A percentile compares a stretch with the other conserved stretches of the same genome.
Evolutionary conservation across 30 jellyfish, hydroid and myxozoan genomes (phyloP).

Genomic region (Hydractinia symbiolongicarpus): DNA sequence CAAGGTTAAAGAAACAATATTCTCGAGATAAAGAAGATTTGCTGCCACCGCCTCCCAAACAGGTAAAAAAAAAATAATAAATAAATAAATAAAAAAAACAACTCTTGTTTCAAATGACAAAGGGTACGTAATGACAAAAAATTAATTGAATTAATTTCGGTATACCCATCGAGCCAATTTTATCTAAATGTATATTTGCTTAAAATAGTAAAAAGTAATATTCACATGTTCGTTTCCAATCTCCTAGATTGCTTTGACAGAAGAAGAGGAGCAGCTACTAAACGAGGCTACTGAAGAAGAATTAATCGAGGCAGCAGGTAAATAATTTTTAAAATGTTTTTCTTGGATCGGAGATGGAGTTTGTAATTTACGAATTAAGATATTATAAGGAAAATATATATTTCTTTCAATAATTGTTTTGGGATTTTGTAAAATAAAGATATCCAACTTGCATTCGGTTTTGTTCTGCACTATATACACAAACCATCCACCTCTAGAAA

Average conservation of each 20-base stretch:
- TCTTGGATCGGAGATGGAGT: slow-evolving; percentile 22
- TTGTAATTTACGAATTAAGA: neutral
- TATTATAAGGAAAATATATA: neutral
- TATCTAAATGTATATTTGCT: neutral
- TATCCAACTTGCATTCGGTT: neutral
- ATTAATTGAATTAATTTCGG: too few species aligned
- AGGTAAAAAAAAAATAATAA: too few species aligned
- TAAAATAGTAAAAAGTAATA: too few species aligned
- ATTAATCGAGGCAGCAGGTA: slow-evolving; percentile 49
- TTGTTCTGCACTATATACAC: slow-evolving; percentile 12
- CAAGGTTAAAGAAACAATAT: slow-evolving; percentile 17
- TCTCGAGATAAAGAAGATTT: slow-evolving; percentile 27
- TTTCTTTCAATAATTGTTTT: too few species aligned
- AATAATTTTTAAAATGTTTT: neutral
- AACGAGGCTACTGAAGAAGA: slow-evolving; percentile 42
- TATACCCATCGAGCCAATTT: too few species aligned
- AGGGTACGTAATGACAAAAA: too few species aligned
- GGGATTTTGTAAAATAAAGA: too few species aligned
- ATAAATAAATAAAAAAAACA: too few species aligned
- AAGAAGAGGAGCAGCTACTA: slow-evolving; percentile 36
- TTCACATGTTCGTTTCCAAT: neutral
- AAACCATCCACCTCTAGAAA: slow-evolving; percentile 16
- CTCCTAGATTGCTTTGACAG: slow-evolving; percentile 25
- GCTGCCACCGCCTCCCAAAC: neutral
- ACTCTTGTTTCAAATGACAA: too few species aligned